Conservation (phyloP, 2,113 vertebrate genomes). For the Pristiophorus japonicus region DNA sequence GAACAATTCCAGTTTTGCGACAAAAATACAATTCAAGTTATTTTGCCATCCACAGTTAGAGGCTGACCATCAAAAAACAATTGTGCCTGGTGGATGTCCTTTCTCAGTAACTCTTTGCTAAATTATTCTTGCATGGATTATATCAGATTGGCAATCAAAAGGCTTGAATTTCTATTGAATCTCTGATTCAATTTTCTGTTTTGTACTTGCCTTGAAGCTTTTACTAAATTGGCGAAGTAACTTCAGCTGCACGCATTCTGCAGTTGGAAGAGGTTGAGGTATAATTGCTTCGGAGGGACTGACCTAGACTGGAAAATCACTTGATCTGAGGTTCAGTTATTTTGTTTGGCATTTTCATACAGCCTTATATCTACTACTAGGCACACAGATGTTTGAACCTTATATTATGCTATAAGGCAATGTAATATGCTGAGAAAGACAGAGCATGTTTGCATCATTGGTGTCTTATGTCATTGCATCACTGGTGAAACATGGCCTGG, state of each 20-base stretch:
- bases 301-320: background rate
- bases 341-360: background rate
- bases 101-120: background rate
- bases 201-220: background rate
- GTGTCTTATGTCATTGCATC: background rate
- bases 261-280: background rate
- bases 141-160: background rate
- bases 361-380: background rate
- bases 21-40: background rate
- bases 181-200: background rate
- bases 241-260: background rate
- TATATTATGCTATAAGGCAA: background rate
- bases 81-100: background rate
- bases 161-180: background rate
- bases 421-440: background rate
- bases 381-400: background rate
- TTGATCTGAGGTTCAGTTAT: background rate
- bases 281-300: background rate
- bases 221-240: background rate
- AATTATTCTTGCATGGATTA: background rate
- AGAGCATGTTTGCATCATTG: background rate
- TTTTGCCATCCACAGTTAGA: too few relatives aligned
- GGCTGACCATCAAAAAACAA: background rate
- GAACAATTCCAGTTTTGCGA: background rate
- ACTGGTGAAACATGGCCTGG: background rate